A percentile compares a stretch with the other conserved stretches of the same genome.
Evolutionary conservation across 2,113 vertebrate species (phyloP).

Genomic region (Campylomormyrus numenius): DNA sequence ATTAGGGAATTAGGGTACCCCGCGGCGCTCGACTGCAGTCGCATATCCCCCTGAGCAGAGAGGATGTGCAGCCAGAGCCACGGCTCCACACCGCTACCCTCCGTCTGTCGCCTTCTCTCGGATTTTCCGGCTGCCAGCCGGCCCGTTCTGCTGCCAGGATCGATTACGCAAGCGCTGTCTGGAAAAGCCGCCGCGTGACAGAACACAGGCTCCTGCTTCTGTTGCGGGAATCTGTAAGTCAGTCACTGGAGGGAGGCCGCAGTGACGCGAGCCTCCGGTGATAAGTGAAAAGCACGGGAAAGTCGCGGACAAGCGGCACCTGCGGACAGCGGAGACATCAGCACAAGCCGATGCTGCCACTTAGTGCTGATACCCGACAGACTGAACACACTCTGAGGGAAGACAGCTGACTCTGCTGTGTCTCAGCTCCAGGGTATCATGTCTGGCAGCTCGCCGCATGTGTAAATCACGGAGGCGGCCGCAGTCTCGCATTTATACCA

Average conservation of each 20-base stretch:
- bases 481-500: slow-evolving; percentile 2
- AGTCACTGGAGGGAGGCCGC: too few species aligned
- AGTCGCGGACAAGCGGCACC: background rate
- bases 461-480: slow-evolving; percentile 16
- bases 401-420: background rate
- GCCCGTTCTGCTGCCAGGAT: background rate
- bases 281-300: background rate
- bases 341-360: background rate
- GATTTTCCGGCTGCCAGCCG: background rate
- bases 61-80: background rate
- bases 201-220: background rate
- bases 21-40: background rate
- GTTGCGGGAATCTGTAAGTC: background rate
- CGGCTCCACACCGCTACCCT: background rate
- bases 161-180: background rate
- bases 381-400: background rate
- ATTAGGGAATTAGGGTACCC: background rate
- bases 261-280: background rate
- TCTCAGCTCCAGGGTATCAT: background rate
- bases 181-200: background rate
- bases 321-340: background rate
- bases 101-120: background rate
- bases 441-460: slow-evolving; percentile 4
- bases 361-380: background rate
- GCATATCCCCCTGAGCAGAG: background rate